These are phyloP conservation scores for Cephus pygmeus DNA, from an alignment of 2,888 invertebrate species.

Conservation along the genomic window DNA sequence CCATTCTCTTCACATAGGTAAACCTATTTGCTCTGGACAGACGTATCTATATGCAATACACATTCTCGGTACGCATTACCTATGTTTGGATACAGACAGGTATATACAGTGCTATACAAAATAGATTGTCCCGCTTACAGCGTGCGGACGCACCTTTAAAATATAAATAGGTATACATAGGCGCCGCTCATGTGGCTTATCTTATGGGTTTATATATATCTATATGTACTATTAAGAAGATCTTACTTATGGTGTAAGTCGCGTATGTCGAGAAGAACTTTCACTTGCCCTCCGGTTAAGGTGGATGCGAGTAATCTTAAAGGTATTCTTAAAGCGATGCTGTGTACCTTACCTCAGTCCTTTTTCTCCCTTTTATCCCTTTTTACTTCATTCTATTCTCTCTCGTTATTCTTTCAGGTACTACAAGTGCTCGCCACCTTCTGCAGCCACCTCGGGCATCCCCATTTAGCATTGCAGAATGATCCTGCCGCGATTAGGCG, in stretches of 20 bases:
- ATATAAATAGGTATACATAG: not conserved
- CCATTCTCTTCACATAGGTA: not conserved
- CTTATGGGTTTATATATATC: not conserved
- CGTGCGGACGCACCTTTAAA: not conserved
- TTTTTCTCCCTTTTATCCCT: not conserved
- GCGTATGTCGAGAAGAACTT: constrained; percentile 39
- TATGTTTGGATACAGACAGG: not conserved
- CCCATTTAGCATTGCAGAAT: constrained; percentile 1
- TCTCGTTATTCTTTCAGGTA: not conserved
- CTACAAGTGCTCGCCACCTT: not conserved
- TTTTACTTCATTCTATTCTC: not conserved
- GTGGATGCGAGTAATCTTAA: constrained; percentile 45
- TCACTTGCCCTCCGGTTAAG: constrained; percentile 56
- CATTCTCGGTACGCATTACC: not conserved
- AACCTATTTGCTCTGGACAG: not conserved
- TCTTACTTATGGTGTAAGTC: not conserved
- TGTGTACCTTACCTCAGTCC: not conserved
- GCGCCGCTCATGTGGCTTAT: not conserved
- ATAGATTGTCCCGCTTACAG: not conserved
- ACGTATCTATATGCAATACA: not conserved
- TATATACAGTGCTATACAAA: not conserved
- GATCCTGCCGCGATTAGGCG: not conserved
- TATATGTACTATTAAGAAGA: not conserved
- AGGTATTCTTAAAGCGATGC: constrained; percentile 39
- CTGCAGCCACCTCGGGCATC: not conserved